Evolutionary conservation across 1,140 invertebrate species (phyloP).

Genomic region (Drosophila aff.): DNA sequence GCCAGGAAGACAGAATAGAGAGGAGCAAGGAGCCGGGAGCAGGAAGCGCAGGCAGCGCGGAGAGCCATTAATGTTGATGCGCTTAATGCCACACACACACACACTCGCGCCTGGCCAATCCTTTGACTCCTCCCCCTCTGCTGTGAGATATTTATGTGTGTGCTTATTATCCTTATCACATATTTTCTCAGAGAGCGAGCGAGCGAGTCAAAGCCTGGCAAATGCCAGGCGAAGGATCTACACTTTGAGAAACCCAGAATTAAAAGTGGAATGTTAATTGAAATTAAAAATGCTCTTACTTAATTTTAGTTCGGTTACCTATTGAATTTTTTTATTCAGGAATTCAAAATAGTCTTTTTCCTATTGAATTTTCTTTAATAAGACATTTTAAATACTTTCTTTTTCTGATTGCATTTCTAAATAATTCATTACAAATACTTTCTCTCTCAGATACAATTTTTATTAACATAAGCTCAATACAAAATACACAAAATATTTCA

Average conservation of each 20-base stretch:
- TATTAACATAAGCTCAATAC: no score
- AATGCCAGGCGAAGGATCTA: conserved; percentile 27
- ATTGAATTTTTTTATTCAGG: no score
- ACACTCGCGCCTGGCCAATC: conserved; percentile 10
- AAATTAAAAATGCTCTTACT: no score
- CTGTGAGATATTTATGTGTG: conserved; percentile 41
- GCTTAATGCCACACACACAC: conserved; percentile 38
- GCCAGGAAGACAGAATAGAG: conserved; percentile 4
- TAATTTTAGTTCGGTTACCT: no score
- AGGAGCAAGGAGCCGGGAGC: neutral
- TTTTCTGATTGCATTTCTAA: no score
- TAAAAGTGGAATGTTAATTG: neutral
- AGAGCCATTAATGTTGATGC: conserved; percentile 47
- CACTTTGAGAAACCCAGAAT: neutral
- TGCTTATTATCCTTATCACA: conserved; percentile 54
- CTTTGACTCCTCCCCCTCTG: conserved; percentile 9
- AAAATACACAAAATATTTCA: no score
- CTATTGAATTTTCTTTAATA: no score
- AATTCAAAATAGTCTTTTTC: no score
- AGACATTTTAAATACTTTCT: no score
- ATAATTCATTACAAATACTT: no score
- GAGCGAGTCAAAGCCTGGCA: conserved; percentile 7
- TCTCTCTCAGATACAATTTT: no score
- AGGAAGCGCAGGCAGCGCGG: neutral
- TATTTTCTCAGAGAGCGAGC: conserved; percentile 13